phyloP scores from a whole-genome alignment of 1,140 invertebrate genomes.

The Trissolcus basalis region DNA sequence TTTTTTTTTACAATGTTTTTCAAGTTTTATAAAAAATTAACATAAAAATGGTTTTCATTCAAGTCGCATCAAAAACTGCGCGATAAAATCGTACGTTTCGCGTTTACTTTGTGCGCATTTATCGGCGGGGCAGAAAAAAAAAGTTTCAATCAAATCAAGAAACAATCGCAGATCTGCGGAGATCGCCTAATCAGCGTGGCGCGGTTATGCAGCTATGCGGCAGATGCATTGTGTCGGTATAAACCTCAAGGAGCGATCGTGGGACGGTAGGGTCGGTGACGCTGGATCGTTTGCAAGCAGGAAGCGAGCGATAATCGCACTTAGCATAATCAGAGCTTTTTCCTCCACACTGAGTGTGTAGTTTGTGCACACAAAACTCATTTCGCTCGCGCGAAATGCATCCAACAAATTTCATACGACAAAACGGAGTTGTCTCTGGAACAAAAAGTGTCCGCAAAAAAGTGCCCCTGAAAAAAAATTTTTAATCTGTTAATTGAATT shows the following conservation, averaged over 20 bases:
- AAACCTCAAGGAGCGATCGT: conserved; percentile 51
- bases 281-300: conserved; percentile 56
- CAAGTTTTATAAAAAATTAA: no score
- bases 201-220: conserved; percentile 18
- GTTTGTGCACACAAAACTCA: conserved; percentile 24
- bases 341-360: conserved; percentile 19
- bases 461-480: no score
- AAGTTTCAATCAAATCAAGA: conserved; percentile 32
- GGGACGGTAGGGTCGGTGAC: conserved; percentile 53
- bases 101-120: no score
- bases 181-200: conserved; percentile 31
- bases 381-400: neutral
- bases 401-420: no score
- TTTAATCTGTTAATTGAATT: no score
- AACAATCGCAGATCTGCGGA: conserved; percentile 34
- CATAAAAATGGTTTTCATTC: no score
- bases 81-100: neutral
- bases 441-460: no score
- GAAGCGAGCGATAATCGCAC: conserved; percentile 58
- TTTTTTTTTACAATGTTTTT: no score
- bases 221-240: conserved; percentile 43
- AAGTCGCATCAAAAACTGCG: no score
- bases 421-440: no score
- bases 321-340: conserved; percentile 60
- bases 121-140: no score